Evolutionary conservation across 1,140 invertebrate species (phyloP).

Genomic region (Sipha flava): DNA sequence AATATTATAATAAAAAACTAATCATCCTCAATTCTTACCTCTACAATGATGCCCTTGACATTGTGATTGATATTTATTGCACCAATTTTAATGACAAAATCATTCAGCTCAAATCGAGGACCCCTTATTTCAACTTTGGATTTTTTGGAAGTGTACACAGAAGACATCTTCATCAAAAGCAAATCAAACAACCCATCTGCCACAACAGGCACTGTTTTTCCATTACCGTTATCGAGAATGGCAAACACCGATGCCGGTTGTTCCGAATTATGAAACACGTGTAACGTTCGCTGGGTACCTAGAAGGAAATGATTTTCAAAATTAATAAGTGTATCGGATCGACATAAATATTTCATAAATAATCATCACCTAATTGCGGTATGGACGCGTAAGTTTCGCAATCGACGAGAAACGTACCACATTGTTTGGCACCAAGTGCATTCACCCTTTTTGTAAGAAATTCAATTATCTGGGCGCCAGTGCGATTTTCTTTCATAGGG

Average conservation of each 20-base stretch:
- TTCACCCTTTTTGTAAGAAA: conserved; percentile 73
- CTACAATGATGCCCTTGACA: conserved; percentile 88
- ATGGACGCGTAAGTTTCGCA: conserved; percentile 86
- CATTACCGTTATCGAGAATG: conserved; percentile 72
- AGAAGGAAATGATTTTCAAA: not conserved
- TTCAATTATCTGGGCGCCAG: conserved; percentile 76
- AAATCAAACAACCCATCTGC: conserved; percentile 86
- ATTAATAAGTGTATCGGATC: not conserved
- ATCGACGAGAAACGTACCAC: conserved; percentile 85
- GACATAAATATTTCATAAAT: not conserved
- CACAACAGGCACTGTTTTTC: conserved; percentile 71
- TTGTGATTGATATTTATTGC: conserved; percentile 85
- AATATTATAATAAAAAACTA: too few relatives aligned
- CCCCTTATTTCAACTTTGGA: conserved; percentile 82
- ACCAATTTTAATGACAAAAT: conserved; percentile 90
- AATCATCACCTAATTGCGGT: conserved; percentile 42
- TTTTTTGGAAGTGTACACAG: conserved; percentile 81
- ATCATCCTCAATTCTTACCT: too few relatives aligned
- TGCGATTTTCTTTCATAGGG: conserved; percentile 75
- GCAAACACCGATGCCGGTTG: conserved; percentile 90
- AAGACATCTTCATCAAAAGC: conserved; percentile 78
- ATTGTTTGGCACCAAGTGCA: conserved; percentile 73
- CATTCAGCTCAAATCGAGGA: conserved; percentile 80
- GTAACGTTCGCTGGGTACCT: conserved; percentile 60
- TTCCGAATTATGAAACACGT: conserved; percentile 90